Percentiles rank a stretch among this genome's conserved stretches.
Conservation (phyloP, 2,888 invertebrate species). For the Pegoplata infirma region DNA sequence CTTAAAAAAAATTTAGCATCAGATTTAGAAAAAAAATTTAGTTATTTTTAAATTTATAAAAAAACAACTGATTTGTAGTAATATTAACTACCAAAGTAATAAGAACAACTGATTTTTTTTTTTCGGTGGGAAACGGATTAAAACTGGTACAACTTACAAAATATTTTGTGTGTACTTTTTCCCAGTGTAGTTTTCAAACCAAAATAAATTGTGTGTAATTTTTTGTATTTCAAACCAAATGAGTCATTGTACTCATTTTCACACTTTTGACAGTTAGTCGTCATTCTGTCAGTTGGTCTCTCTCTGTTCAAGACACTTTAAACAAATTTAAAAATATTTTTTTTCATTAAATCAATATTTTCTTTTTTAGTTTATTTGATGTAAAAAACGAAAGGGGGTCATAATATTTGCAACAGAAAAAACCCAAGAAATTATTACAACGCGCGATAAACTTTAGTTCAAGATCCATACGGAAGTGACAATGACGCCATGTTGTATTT, state of each 20-base stretch:
- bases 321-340: no score
- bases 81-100: no score
- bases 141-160: no score
- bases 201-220: conserved; percentile 9
- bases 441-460: conserved; percentile 42
- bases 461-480: conserved; percentile 57
- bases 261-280: conserved; percentile 33
- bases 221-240: conserved; percentile 25
- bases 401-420: conserved; percentile 21
- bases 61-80: no score
- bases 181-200: no score
- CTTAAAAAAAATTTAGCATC: not conserved
- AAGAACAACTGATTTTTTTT: no score
- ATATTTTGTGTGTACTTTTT: no score
- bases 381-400: conserved; percentile 49
- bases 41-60: no score
- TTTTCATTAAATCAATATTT: conserved; percentile 41
- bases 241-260: conserved; percentile 60
- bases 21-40: no score
- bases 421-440: conserved; percentile 4
- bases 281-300: conserved; percentile 33
- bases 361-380: conserved; percentile 17
- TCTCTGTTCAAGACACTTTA: conserved; percentile 40
- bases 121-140: no score
- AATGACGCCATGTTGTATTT: conserved; percentile 45